Evolutionary conservation across 1,140 invertebrate species (phyloP).

Genomic region (Calliphora vicina): DNA sequence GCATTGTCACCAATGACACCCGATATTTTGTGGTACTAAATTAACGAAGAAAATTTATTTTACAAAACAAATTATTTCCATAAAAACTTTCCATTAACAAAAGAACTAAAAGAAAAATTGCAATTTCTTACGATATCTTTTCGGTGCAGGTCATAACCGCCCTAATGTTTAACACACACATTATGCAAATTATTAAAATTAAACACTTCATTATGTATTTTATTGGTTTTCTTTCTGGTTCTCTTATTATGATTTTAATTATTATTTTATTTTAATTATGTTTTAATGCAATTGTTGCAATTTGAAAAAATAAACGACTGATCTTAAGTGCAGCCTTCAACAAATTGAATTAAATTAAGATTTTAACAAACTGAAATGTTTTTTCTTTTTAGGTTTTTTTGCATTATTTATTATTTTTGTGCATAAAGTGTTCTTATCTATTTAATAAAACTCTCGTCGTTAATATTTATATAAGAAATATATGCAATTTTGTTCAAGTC

Average conservation of each 20-base stretch:
- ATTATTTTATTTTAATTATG: not conserved
- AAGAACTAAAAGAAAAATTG: not conserved
- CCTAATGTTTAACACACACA: not conserved
- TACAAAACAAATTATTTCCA: not conserved
- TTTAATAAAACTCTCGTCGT: not conserved
- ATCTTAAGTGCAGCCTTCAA: conserved; percentile 7
- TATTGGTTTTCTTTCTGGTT: not conserved
- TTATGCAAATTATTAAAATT: not conserved
- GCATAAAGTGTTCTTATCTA: not conserved
- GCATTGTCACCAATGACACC: conserved; percentile 51
- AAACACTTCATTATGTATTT: not conserved
- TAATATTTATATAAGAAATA: no score
- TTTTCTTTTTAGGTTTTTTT: not conserved
- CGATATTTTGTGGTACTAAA: conserved; percentile 48
- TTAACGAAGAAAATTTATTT: no score
- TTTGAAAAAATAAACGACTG: not conserved
- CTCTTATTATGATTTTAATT: not conserved
- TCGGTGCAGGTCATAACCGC: conserved; percentile 44
- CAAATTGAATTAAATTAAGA: conserved; percentile 9
- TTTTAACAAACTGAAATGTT: not conserved
- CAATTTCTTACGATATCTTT: conserved; percentile 48
- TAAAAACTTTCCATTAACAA: not conserved
- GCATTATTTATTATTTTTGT: not conserved
- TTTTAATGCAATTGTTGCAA: not conserved
- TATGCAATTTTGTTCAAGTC: not conserved